phyloP scores from a whole-genome alignment of 2,888 invertebrate genomes.

The Meganola albula region DNA sequence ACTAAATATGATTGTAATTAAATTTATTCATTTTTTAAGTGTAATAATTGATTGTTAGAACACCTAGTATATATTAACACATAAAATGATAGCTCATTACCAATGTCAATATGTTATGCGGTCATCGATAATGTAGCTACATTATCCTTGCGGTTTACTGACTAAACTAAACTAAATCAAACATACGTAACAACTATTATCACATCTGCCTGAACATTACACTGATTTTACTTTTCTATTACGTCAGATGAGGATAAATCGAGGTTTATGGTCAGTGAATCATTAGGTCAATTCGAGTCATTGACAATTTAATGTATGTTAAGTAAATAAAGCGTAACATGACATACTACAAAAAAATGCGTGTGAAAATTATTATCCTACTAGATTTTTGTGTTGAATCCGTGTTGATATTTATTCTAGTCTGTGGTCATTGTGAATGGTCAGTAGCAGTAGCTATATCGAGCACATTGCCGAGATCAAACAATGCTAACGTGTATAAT shows the following conservation, averaged over 20 bases:
- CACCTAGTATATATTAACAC: too few relatives aligned
- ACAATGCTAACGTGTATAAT: constrained; percentile 55
- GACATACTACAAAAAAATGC: constrained; percentile 34
- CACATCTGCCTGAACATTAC: constrained; percentile 34
- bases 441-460: constrained; percentile 38
- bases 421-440: constrained; percentile 43
- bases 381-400: constrained; percentile 27
- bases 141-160: constrained; percentile 25
- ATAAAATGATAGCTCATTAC: too few relatives aligned
- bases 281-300: constrained; percentile 70
- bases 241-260: constrained; percentile 68
- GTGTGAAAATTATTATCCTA: constrained; percentile 30
- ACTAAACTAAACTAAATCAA: constrained; percentile 27
- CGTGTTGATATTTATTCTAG: constrained; percentile 35
- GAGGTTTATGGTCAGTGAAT: constrained; percentile 67
- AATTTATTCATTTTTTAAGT: too few relatives aligned
- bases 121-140: constrained; percentile 12
- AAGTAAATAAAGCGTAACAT: constrained; percentile 48
- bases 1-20: too few relatives aligned
- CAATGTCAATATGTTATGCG: constrained; percentile 3
- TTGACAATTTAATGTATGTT: constrained; percentile 67
- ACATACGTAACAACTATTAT: constrained; percentile 34
- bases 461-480: constrained; percentile 47
- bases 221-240: constrained; percentile 46
- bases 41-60: too few relatives aligned